Base-by-base conservation (phyloP, 2,797 vertebrate genomes). In the Ptychobarbus kaznakovi region DNA sequence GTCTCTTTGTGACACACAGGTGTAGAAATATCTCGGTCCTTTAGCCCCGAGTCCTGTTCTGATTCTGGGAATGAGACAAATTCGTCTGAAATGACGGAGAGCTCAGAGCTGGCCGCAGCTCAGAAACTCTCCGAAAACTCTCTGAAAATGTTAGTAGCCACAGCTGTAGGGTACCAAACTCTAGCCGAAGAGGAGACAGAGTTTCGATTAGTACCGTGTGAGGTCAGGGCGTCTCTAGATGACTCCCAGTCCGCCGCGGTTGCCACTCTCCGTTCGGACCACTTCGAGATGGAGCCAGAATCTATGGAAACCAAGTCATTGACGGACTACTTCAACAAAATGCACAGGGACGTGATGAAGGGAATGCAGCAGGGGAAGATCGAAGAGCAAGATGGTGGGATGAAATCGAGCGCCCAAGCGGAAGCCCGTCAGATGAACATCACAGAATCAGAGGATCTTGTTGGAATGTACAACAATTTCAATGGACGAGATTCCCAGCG, bases 1-100 rank as follows among this genome's bases (percentile, higher is more conserved):
- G 84, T 93, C 92, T 94, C 91, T 95, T 91, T 96, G 92, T 95
- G 95, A 88, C 96, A 94, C 94, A 92, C 94, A 99, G 98, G 98
- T 98, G 97, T 99, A 95, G 97, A 97, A 95, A 97, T 99, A 94
- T 96, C 97, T 91, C 96, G 98, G 94, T 97, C 98, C 83, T 99
- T 99, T 96, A 99, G 98, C 91, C 98, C 98, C 0, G 98, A 99
- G 92, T 99, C 98, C 20, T 99, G 97, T 44, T 99, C 98, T 80
- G 98, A 99, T 97, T 99, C 98, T 90, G 98, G 98, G 92, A 99
- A 99, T 91, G 98, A 99, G 93, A 99, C 98, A 87, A 99, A 99
- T 94, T 99, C 98, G 82, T 99, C 98, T 20, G 98, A 99, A 96
- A 99, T 99, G 97, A 99, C 98, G 20, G 98, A 99, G 95, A 99